Conservation (phyloP, 1,140 invertebrate species). For the Drosophila kanapiae region DNA sequence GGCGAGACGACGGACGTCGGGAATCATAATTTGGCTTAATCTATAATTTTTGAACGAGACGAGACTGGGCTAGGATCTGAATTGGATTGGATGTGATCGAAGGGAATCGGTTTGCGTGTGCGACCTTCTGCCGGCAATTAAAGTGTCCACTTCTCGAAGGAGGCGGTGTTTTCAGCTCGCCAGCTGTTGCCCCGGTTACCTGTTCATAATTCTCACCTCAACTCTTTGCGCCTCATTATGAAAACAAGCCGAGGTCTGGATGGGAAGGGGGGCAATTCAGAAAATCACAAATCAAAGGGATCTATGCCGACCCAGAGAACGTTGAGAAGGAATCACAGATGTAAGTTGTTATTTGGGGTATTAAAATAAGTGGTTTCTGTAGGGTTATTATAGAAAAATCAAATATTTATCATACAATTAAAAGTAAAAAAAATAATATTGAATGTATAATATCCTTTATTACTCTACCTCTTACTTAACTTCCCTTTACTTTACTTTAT, state of each 20-base stretch:
- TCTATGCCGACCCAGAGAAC: constrained; percentile 46
- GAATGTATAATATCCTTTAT: too few species aligned
- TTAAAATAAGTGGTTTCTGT: background rate
- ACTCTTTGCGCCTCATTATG: constrained; percentile 60
- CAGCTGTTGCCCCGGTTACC: constrained; percentile 11
- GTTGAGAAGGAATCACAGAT: background rate
- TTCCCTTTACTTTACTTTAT: too few species aligned
- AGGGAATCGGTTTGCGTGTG: constrained; percentile 25
- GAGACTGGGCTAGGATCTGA: too few species aligned
- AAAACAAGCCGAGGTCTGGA: constrained; percentile 44
- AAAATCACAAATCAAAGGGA: constrained; percentile 67
- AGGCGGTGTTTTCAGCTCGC: constrained; percentile 7
- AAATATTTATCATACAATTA: background rate
- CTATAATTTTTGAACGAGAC: constrained; percentile 50
- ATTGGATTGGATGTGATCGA: background rate
- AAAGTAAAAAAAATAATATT: background rate
- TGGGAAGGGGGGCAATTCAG: background rate
- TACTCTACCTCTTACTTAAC: too few species aligned
- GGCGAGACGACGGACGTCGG: constrained; percentile 3
- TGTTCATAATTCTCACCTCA: constrained; percentile 51
- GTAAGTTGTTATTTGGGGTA: background rate
- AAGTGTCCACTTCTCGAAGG: constrained; percentile 44
- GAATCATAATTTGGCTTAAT: constrained; percentile 56
- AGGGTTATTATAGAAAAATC: background rate
- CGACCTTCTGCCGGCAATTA: constrained; percentile 73